These are phyloP conservation scores for Halisarca cf. caerulea DNA, from an alignment of 37 sponge, comb jelly and placozoan species.

Conservation along the genomic window DNA sequence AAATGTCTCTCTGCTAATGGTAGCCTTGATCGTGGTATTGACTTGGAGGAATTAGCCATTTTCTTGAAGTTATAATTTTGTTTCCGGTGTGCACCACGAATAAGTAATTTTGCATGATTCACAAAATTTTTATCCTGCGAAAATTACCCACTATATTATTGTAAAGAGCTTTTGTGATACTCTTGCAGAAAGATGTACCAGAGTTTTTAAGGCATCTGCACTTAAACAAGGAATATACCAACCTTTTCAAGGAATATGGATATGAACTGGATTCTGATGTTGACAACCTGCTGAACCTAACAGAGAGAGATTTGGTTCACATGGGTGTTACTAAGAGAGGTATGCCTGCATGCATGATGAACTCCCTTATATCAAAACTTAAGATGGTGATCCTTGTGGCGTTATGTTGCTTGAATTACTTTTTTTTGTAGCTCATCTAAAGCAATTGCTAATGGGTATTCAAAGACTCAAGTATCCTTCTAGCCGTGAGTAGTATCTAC, in stretches of 20 bases:
- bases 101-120: background rate
- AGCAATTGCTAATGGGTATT: constrained; percentile 14
- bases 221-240: constrained; percentile 46
- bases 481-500: constrained; percentile 5
- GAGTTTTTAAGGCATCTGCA: constrained; percentile 48
- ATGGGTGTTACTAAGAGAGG: constrained; percentile 80
- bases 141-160: background rate
- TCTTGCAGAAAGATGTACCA: constrained; percentile 42
- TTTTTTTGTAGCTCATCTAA: constrained; percentile 41
- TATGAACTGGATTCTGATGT: constrained; percentile 57
- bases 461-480: constrained; percentile 11
- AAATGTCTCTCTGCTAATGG: too few relatives aligned
- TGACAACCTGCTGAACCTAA: constrained; percentile 55
- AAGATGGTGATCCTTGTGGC: too few relatives aligned
- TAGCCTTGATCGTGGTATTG: too few relatives aligned
- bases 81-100: background rate
- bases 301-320: constrained; percentile 42
- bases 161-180: too few relatives aligned
- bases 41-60: too few relatives aligned
- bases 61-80: too few relatives aligned
- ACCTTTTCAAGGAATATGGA: constrained; percentile 55
- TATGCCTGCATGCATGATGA: background rate
- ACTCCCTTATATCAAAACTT: too few relatives aligned
- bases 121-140: too few relatives aligned
- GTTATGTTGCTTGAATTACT: too few relatives aligned